Evolutionary conservation across 2,888 invertebrate genomes (phyloP).

Genomic region (Tenthredo livida): DNA sequence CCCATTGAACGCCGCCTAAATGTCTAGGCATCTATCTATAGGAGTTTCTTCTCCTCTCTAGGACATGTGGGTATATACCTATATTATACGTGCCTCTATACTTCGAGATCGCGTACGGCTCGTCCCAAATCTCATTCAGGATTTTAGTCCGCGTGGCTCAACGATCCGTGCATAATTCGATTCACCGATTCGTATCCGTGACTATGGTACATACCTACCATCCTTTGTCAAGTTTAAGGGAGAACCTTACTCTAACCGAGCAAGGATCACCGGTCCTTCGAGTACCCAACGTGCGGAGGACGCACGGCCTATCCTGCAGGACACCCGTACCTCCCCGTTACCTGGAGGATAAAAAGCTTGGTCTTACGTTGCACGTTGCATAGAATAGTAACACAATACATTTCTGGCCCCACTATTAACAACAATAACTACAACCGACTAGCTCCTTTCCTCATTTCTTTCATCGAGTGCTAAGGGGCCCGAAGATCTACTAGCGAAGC

Average conservation of each 20-base stretch:
- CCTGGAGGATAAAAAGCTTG: constrained; percentile 40
- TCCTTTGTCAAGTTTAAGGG: constrained; percentile 41
- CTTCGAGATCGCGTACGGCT: constrained; percentile 19
- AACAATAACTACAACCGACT: constrained; percentile 64
- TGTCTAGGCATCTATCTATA: constrained; percentile 32
- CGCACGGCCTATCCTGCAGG: not conserved
- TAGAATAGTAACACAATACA: constrained; percentile 61
- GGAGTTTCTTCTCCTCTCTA: not conserved
- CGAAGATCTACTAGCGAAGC: not conserved
- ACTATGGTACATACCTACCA: not conserved
- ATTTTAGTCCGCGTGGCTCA: constrained; percentile 59
- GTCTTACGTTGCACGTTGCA: constrained; percentile 44
- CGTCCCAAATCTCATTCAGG: constrained; percentile 53
- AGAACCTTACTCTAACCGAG: constrained; percentile 12
- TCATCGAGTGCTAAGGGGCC: not conserved
- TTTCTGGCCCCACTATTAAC: constrained; percentile 72
- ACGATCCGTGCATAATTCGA: constrained; percentile 72
- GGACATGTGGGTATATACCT: constrained; percentile 15
- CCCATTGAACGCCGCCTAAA: constrained; percentile 28
- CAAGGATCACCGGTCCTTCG: constrained; percentile 31
- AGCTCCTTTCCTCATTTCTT: constrained; percentile 27
- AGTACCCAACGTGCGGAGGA: constrained; percentile 22
- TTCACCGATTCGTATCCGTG: constrained; percentile 62
- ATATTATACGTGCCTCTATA: constrained; percentile 8
- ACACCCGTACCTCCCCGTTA: constrained; percentile 13